A percentile compares a stretch with the other conserved stretches of the same genome.
Evolutionary conservation across 2,888 invertebrate genomes (phyloP).

Genomic region (Clunio marinus): DNA sequence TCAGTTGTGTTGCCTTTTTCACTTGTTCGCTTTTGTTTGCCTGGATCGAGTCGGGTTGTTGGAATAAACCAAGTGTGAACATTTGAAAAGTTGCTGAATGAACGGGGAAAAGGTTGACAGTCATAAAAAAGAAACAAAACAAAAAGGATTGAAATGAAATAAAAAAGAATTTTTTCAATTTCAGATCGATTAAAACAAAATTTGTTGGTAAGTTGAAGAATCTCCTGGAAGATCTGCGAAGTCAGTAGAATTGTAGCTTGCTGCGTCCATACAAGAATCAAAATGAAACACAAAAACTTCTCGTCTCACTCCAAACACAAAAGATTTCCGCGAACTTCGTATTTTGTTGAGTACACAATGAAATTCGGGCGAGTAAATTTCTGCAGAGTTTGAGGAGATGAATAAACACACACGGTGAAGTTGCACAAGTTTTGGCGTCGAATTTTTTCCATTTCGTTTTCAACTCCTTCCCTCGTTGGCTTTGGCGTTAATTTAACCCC

Average conservation of each 20-base stretch:
- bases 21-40: neutral
- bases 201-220: too few species aligned
- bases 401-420: slow-evolving; percentile 5
- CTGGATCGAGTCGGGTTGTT: neutral
- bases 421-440: slow-evolving; percentile 17
- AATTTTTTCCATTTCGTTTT: slow-evolving; percentile 13
- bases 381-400: neutral
- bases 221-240: neutral
- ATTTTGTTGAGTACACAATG: neutral
- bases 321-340: neutral
- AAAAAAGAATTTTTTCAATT: too few species aligned
- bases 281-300: too few species aligned
- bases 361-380: neutral
- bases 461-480: neutral
- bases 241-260: too few species aligned
- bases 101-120: too few species aligned
- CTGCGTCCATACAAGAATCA: too few species aligned
- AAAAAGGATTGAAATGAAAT: too few species aligned
- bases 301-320: neutral
- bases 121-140: too few species aligned
- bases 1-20: neutral
- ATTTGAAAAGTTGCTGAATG: too few species aligned
- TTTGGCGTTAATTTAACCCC: slow-evolving; percentile 30
- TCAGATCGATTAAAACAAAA: too few species aligned
- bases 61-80: neutral